These are phyloP conservation scores for Epinephelus awoara DNA, from an alignment of 2,797 vertebrate species.

Conservation along the genomic window DNA sequence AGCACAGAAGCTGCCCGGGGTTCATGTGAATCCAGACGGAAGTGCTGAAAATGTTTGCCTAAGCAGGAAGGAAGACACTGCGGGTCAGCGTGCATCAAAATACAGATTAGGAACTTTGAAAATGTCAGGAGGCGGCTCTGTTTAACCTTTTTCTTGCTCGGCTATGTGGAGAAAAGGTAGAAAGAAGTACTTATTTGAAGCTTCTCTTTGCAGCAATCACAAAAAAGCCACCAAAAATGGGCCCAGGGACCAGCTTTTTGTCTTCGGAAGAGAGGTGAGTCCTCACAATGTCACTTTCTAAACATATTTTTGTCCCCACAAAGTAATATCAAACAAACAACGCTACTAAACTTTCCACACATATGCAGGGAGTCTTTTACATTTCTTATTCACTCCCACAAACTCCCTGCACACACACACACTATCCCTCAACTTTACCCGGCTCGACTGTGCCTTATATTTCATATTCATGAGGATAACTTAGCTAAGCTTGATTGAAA, in stretches of 20 bases:
- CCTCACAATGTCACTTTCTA: conserved; percentile 3
- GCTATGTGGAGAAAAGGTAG: conserved; percentile 18
- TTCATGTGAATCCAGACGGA: conserved; percentile 59
- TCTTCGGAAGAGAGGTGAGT: conserved; percentile 9
- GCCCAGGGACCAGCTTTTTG: conserved; percentile 2
- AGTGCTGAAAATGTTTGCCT: conserved; percentile 61
- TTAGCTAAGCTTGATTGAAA: conserved; percentile 86
- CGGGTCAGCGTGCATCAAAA: conserved; percentile 65
- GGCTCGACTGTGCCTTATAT: conserved; percentile 69
- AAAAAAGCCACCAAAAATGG: not conserved
- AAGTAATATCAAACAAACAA: conserved; percentile 29
- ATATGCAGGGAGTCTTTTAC: conserved; percentile 24
- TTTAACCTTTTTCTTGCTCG: conserved; percentile 65
- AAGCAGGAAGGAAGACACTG: conserved; percentile 56
- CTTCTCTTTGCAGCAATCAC: conserved; percentile 19
- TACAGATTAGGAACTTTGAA: conserved; percentile 64
- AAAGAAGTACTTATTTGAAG: conserved; percentile 17
- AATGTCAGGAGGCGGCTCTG: conserved; percentile 72
- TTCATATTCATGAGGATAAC: conserved; percentile 85
- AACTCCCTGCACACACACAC: conserved; percentile 59
- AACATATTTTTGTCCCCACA: not conserved
- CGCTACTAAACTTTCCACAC: conserved; percentile 46
- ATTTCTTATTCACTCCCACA: conserved; percentile 56
- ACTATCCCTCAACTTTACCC: conserved; percentile 62
- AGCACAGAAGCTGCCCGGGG: conserved; percentile 60